phyloP scores from a whole-genome alignment of 64 coral and sea anemone species.

The Porites australiensis region DNA sequence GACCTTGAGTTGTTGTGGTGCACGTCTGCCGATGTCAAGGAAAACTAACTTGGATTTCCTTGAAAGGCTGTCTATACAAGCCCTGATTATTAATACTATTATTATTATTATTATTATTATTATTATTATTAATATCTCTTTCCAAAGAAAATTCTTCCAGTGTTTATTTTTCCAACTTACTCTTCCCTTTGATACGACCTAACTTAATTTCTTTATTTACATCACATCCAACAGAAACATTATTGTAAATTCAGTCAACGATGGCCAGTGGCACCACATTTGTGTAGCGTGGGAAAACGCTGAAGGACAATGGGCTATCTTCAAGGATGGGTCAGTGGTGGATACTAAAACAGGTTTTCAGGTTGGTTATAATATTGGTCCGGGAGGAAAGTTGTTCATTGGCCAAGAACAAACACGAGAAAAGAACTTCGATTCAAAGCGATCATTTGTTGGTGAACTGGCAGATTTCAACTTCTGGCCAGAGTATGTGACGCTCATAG shows the following conservation, averaged over 20 bases:
- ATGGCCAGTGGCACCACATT: slow-evolving; percentile 16
- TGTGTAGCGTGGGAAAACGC: not conserved
- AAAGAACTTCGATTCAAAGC: not conserved
- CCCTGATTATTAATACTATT: no score
- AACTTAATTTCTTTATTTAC: not conserved
- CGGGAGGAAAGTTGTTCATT: not conserved
- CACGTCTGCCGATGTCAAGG: no score
- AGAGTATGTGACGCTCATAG: not conserved
- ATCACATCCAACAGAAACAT: not conserved
- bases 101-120: no score
- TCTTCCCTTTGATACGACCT: no score
- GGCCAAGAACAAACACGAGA: not conserved
- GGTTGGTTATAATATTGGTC: not conserved
- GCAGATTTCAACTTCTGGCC: slow-evolving; percentile 17
- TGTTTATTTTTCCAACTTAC: no score
- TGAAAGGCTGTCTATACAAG: no score
- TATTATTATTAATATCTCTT: no score
- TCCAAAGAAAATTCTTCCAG: no score
- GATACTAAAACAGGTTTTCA: not conserved
- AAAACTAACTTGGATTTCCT: no score
- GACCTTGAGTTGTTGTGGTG: no score
- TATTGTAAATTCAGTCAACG: not conserved
- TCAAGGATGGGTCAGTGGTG: not conserved
- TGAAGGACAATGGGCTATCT: not conserved
- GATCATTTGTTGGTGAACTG: slow-evolving; percentile 19